These are phyloP conservation scores for Drosophila mulleri DNA, from an alignment of 2,888 invertebrate genomes.

Conservation along the genomic window DNA sequence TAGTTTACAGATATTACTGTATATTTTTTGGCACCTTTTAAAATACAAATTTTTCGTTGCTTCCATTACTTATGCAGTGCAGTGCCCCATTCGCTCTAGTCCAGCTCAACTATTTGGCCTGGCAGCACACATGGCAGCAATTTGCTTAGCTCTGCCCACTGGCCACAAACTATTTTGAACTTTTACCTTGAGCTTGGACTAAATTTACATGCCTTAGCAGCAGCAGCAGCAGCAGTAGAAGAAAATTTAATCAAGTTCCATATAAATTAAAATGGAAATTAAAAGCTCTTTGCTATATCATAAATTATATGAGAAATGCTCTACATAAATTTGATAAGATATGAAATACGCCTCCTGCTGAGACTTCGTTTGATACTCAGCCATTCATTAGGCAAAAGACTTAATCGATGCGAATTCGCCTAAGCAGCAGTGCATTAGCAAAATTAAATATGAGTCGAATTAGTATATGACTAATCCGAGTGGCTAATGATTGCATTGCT, in stretches of 20 bases:
- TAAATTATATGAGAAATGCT: conserved; percentile 39
- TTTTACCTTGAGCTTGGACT: conserved; percentile 30
- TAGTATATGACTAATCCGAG: conserved; percentile 12
- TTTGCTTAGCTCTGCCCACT: conserved; percentile 16
- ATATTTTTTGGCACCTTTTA: background rate
- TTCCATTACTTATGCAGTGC: conserved; percentile 11
- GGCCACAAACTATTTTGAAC: conserved; percentile 35
- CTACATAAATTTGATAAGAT: conserved; percentile 22
- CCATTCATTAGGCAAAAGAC: background rate
- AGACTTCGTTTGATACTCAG: background rate
- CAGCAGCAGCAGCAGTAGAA: conserved; percentile 9
- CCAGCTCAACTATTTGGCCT: background rate
- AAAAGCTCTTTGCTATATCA: conserved; percentile 25
- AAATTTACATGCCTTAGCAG: conserved; percentile 20
- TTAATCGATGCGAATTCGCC: conserved; percentile 16
- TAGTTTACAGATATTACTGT: background rate
- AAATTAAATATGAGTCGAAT: conserved; percentile 41
- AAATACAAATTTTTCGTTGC: background rate
- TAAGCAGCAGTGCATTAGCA: conserved; percentile 39
- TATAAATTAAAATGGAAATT: conserved; percentile 29
- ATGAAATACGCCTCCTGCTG: conserved; percentile 19
- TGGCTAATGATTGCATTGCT: conserved; percentile 25
- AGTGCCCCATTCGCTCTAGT: background rate
- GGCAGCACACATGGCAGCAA: conserved; percentile 17
- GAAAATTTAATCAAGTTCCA: conserved; percentile 42